phyloP scores from a whole-genome alignment of 2,113 vertebrate species.

The Eurystomus gularis region DNA sequence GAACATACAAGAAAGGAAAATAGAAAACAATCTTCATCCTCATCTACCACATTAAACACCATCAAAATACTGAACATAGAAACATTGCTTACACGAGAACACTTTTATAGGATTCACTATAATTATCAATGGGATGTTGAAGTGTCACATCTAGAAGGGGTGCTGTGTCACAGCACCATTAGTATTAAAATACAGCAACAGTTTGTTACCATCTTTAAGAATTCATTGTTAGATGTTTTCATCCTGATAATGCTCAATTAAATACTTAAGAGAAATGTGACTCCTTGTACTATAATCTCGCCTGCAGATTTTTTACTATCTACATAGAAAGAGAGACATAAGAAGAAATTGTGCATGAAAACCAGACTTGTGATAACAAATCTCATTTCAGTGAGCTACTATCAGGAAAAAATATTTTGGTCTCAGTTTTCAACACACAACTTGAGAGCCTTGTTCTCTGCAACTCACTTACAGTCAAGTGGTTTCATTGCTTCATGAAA shows the following conservation, averaged over 20 bases:
- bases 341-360: background rate
- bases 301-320: background rate
- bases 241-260: background rate
- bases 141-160: background rate
- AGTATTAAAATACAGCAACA: background rate
- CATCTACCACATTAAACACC: background rate
- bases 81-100: background rate
- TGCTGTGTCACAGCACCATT: background rate
- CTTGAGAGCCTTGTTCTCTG: background rate
- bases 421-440: background rate
- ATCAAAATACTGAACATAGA: background rate
- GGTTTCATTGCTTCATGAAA: background rate
- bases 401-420: background rate
- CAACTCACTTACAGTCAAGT: background rate
- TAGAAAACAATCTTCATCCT: background rate
- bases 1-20: background rate
- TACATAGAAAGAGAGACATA: background rate
- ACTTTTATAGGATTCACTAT: background rate
- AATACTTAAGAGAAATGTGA: background rate
- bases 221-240: background rate
- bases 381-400: background rate
- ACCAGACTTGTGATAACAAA: background rate
- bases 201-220: background rate
- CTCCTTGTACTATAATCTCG: background rate
- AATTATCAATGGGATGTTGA: background rate